These are phyloP conservation scores for Tetragonisca angustula DNA, from an alignment of 2,888 invertebrate species.

Conservation along the genomic window DNA sequence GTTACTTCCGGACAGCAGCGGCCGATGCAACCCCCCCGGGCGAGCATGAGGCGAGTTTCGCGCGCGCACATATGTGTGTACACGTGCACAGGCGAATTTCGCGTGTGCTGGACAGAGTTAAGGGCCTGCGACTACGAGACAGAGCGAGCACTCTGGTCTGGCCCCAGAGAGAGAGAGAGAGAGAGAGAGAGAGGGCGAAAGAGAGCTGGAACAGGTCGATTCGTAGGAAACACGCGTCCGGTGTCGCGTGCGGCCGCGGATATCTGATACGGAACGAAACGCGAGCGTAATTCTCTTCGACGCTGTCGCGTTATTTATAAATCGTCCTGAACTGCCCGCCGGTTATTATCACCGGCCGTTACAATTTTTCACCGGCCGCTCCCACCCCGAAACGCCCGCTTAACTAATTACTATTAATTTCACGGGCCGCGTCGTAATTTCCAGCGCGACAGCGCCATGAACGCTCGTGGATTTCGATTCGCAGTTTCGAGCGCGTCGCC, in stretches of 20 bases:
- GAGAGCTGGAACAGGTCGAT: slow-evolving; percentile 29
- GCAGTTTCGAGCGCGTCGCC: neutral
- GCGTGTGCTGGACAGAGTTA: slow-evolving; percentile 31
- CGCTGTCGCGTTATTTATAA: slow-evolving; percentile 59
- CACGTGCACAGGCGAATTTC: neutral
- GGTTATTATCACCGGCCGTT: slow-evolving; percentile 55
- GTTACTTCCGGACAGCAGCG: slow-evolving; percentile 45
- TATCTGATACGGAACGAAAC: slow-evolving; percentile 48
- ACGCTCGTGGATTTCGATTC: slow-evolving; percentile 30
- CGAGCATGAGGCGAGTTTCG: neutral
- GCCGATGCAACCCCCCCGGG: slow-evolving; percentile 26
- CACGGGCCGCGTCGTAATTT: slow-evolving; percentile 44
- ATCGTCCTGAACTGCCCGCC: slow-evolving; percentile 44
- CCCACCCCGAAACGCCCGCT: slow-evolving; percentile 44
- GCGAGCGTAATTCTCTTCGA: slow-evolving; percentile 54
- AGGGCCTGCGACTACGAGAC: slow-evolving; percentile 7
- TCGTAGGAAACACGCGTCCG: slow-evolving; percentile 46
- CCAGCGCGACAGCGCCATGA: slow-evolving; percentile 22
- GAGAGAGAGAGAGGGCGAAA: neutral
- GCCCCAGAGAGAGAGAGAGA: too few relatives aligned
- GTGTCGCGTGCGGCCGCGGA: slow-evolving; percentile 54
- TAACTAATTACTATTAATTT: slow-evolving; percentile 61
- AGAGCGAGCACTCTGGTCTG: neutral
- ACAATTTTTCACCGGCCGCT: slow-evolving; percentile 49
- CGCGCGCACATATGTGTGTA: too few relatives aligned